Evolutionary conservation across 2,797 vertebrate genomes (phyloP), one percentile per base, ranked within the genome.

Genomic region (Hemitrygon akajei): DNA sequence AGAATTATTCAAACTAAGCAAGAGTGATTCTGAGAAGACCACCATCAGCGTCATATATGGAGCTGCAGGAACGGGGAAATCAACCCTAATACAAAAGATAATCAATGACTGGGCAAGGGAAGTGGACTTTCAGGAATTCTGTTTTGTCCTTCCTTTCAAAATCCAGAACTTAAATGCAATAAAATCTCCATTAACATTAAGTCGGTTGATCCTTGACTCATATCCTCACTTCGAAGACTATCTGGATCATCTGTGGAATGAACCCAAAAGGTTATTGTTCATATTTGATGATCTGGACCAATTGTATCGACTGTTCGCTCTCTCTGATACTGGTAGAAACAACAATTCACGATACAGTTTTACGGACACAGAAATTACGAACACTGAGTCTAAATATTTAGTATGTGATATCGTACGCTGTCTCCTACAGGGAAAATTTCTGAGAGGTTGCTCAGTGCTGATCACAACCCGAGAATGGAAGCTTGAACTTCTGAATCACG

Each of bases 391-490:
- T 47, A 40, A 47, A 47, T 47, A 47, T 47, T 47, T 1, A 1
- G 40, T 95, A 11, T 76, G 94, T 11, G 94, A 95, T 71, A 94
- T 97, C 76, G 93, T 97, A 27, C 94, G 94, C 94, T 97, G 97
- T 93, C 94, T 98, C 94, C 40, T 47, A 47, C 40, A 47, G 1
- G 40, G 40, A 47, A 40, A 47, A 1, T 1, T 47, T 47, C 40
- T 97, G 40, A 95, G 95, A 30, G 96, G 95, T 4, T 97, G 96
- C 11, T 95, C 96, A 3, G 93, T 96, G 60, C 77, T 97, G 71
- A 93, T 97, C 81, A 96, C 96, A 5, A 95, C 95, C 80, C 96
- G 95, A 79, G 94, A 95, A 0, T 93, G 91, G 0, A 94, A 9
- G 0, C 86, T 94, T 6, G 76, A 77, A 14, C 20, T 22, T 0